These are phyloP conservation scores for Syngnathoides biaculeatus DNA, from an alignment of 2,113 vertebrate genomes.

Conservation along the genomic window DNA sequence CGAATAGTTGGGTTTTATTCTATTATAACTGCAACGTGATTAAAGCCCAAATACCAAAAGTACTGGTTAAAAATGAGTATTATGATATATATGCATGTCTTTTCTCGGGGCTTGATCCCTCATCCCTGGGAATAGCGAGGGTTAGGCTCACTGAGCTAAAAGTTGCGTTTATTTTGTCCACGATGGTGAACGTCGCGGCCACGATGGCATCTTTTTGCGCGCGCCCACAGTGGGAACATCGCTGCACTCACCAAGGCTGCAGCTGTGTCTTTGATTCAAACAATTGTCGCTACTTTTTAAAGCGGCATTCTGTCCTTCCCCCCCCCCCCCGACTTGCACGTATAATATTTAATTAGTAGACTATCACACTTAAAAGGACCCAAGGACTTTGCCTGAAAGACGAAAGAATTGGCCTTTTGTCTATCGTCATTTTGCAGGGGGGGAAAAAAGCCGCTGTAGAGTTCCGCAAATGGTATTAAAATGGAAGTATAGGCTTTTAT, in stretches of 20 bases:
- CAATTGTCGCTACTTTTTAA: constrained; percentile 63
- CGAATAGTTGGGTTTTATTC: no score
- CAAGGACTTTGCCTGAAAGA: constrained; percentile 67
- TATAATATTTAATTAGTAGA: constrained; percentile 72
- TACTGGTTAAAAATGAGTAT: no score
- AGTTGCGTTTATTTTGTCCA: not conserved
- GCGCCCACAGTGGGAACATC: constrained; percentile 43
- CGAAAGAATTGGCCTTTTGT: constrained; percentile 66
- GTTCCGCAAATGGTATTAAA: constrained; percentile 60
- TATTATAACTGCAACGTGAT: no score
- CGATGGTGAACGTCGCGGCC: constrained; percentile 35
- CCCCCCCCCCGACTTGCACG: constrained; percentile 26
- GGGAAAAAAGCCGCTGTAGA: constrained; percentile 47
- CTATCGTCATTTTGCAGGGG: constrained; percentile 55
- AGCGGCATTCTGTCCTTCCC: constrained; percentile 56
- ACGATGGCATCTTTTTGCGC: constrained; percentile 59
- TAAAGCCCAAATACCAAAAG: no score
- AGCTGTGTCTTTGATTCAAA: constrained; percentile 58
- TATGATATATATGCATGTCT: no score
- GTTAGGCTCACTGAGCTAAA: not conserved
- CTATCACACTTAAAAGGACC: constrained; percentile 64
- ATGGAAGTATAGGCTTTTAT: constrained; percentile 64
- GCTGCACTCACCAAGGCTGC: constrained; percentile 64
- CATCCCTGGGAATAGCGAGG: not conserved
- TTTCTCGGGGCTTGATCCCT: not conserved